These are phyloP conservation scores for Chrysodeixis includens DNA, from an alignment of 2,888 invertebrate species.

Conservation along the genomic window DNA sequence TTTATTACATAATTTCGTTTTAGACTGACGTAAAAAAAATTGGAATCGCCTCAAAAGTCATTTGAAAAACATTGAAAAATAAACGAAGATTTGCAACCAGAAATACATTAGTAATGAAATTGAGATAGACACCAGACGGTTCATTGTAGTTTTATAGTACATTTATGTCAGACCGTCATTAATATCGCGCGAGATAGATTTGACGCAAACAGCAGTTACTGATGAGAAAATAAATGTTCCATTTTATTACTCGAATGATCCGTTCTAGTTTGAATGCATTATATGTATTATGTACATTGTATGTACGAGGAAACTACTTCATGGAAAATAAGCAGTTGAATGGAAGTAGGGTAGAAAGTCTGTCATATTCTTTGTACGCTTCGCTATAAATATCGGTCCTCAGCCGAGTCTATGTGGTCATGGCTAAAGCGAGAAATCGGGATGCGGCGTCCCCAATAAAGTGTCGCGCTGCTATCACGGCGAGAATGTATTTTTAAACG, in stretches of 20 bases:
- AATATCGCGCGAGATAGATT: constrained; percentile 20
- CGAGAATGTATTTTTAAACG: constrained; percentile 80
- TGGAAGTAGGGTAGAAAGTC: constrained; percentile 23
- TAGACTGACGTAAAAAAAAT: constrained; percentile 9
- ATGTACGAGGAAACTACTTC: not conserved
- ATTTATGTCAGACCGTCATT: constrained; percentile 24
- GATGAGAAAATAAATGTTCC: constrained; percentile 41
- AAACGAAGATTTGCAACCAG: constrained; percentile 17
- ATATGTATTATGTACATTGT: not conserved
- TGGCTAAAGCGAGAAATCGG: constrained; percentile 62
- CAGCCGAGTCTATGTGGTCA: constrained; percentile 48
- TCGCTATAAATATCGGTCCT: constrained; percentile 48
- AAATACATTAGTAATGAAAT: constrained; percentile 16
- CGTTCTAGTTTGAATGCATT: constrained; percentile 20
- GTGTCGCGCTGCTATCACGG: constrained; percentile 64
- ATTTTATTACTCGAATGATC: constrained; percentile 44
- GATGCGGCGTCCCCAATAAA: constrained; percentile 63
- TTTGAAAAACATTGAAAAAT: constrained; percentile 14
- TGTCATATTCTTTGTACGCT: constrained; percentile 27
- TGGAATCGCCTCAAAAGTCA: constrained; percentile 23
- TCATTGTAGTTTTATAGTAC: constrained; percentile 20
- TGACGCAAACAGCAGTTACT: constrained; percentile 22
- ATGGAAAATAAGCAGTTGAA: not conserved
- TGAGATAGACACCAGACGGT: constrained; percentile 21
- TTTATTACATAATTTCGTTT: constrained; percentile 15